These are phyloP conservation scores for Drosophila lowei DNA, from an alignment of 1,140 invertebrate species.

Conservation along the genomic window DNA sequence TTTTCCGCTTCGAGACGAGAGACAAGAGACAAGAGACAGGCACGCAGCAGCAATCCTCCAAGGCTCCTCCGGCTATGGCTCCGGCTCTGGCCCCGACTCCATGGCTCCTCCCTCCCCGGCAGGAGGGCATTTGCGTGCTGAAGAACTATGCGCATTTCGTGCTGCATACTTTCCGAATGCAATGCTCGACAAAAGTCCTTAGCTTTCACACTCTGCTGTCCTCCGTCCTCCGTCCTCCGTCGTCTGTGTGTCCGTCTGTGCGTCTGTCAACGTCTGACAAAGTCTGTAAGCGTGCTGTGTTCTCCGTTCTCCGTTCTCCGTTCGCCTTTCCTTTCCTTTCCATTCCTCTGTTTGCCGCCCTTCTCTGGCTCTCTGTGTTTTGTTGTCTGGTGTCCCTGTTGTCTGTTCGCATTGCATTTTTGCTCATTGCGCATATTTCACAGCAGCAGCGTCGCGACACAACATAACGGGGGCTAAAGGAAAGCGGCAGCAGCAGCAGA, in stretches of 20 bases:
- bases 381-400: constrained; percentile 64
- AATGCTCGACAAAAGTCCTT: constrained; percentile 70
- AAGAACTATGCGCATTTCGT: constrained; percentile 72
- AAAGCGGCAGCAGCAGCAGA: constrained; percentile 35
- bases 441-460: constrained; percentile 49
- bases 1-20: constrained; percentile 12
- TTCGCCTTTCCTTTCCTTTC: neutral
- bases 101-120: no score
- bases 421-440: constrained; percentile 74
- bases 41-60: constrained; percentile 31
- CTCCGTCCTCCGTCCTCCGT: constrained; percentile 3
- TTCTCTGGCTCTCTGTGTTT: constrained; percentile 37
- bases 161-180: constrained; percentile 50
- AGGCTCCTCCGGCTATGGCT: constrained; percentile 30
- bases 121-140: constrained; percentile 51
- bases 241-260: constrained; percentile 10
- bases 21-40: constrained; percentile 22
- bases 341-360: neutral
- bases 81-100: constrained; percentile 25
- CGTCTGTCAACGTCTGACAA: constrained; percentile 77
- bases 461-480: constrained; percentile 55
- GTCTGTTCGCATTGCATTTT: constrained; percentile 73
- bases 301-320: neutral
- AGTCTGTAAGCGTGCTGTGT: constrained; percentile 66
- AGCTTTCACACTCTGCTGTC: constrained; percentile 64